A percentile compares a stretch with the other conserved stretches of the same genome.
phyloP scores from a whole-genome alignment of 2,888 invertebrate genomes.

The Agonopterix arenella region DNA sequence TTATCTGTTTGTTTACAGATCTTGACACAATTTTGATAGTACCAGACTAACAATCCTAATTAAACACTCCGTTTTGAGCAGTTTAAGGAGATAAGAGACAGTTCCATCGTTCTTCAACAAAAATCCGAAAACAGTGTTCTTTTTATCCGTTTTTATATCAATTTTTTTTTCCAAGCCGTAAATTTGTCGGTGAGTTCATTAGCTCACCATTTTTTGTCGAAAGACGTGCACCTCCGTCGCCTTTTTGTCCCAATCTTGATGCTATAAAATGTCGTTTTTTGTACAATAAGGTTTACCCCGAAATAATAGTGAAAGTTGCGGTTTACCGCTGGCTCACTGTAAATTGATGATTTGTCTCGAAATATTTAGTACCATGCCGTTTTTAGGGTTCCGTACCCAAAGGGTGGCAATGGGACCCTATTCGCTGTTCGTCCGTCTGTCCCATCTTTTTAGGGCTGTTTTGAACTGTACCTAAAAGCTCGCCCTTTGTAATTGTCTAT shows the following conservation, averaged over 20 bases:
- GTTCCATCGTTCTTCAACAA: background rate
- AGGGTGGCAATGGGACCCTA: no score
- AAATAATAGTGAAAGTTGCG: constrained; percentile 11
- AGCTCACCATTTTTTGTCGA: constrained; percentile 5
- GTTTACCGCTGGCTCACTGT: constrained; percentile 2
- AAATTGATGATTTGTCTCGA: no score
- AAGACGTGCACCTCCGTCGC: background rate
- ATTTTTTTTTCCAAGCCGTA: constrained; percentile 1
- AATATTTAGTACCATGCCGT: no score
- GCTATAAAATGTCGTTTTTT: background rate
- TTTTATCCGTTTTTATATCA: background rate
- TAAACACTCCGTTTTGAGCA: constrained; percentile 21
- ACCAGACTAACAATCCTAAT: constrained; percentile 27
- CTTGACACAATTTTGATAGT: constrained; percentile 64
- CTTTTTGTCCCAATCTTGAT: constrained; percentile 5
- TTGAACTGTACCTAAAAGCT: no score
- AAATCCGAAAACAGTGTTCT: background rate
- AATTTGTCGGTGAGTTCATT: constrained; percentile 6
- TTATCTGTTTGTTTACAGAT: constrained; percentile 66
- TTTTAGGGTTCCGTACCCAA: no score
- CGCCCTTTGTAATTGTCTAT: no score
- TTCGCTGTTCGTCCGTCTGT: no score
- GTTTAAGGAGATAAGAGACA: constrained; percentile 1
- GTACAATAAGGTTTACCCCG: constrained; percentile 7
- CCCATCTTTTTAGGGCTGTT: no score